Conservation (phyloP, 2,113 vertebrate genomes). For the Uria aalge region DNA sequence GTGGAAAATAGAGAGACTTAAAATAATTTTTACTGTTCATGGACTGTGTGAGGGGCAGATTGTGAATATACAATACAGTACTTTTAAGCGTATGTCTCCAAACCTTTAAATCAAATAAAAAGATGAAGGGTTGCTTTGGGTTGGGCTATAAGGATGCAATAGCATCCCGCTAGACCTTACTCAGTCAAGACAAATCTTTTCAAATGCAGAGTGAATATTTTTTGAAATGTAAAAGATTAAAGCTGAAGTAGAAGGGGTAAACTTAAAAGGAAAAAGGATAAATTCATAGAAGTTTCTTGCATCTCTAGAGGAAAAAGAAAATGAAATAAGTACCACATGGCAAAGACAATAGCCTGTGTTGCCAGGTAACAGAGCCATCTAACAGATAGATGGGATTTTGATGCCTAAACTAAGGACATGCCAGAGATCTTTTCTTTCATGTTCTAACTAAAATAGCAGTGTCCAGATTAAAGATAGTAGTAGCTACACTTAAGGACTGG, state of each 20-base stretch:
- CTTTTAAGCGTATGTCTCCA: neutral
- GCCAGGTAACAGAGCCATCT: neutral
- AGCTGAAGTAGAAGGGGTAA: neutral
- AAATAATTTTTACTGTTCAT: neutral
- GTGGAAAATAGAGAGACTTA: neutral
- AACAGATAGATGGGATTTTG: neutral
- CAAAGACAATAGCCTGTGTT: neutral
- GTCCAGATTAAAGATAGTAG: neutral
- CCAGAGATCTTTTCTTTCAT: neutral
- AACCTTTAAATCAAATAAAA: neutral
- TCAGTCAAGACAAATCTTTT: neutral
- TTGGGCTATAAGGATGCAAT: neutral
- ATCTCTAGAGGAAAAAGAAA: neutral
- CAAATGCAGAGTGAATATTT: neutral
- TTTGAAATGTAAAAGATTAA: neutral
- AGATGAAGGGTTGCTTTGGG: neutral
- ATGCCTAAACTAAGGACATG: neutral
- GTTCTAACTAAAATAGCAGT: neutral
- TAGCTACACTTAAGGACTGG: neutral
- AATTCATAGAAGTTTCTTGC: neutral
- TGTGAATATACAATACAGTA: neutral
- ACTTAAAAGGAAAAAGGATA: neutral
- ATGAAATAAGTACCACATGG: neutral
- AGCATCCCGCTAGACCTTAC: neutral
- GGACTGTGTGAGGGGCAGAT: neutral